A percentile compares a stretch with the other conserved stretches of the same genome.
These are phyloP conservation scores for Odontocolon sp. DNA, from an alignment of 2,888 invertebrate genomes.

Conservation along the genomic window DNA sequence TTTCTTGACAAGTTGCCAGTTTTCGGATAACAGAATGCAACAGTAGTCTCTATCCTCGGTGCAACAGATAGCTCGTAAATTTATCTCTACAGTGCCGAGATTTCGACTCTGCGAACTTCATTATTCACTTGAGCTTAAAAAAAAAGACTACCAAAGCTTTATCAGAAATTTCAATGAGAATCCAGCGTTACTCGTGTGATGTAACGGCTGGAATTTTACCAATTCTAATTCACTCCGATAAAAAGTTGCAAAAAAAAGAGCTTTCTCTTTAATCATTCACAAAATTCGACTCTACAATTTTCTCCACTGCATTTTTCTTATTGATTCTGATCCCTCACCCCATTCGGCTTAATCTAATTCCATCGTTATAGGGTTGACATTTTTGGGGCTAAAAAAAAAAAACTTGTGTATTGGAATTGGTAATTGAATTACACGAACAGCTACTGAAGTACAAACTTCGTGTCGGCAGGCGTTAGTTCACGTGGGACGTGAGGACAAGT, in stretches of 20 bases:
- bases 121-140: background rate
- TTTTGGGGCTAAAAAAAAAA: background rate
- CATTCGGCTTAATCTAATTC: background rate
- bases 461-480: background rate
- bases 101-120: conserved; percentile 11
- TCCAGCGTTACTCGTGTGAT: background rate
- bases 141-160: background rate
- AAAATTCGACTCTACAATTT: too few species aligned
- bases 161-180: background rate
- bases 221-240: background rate
- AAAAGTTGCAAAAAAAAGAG: background rate
- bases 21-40: background rate
- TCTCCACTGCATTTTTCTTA: too few species aligned
- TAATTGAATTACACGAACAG: background rate
- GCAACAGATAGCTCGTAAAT: conserved; percentile 64
- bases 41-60: conserved; percentile 3
- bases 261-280: background rate
- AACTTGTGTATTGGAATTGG: conserved; percentile 5
- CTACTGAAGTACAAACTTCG: background rate
- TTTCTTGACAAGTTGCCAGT: conserved; percentile 58
- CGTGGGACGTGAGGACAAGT: conserved; percentile 30
- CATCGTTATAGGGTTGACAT: background rate
- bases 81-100: conserved; percentile 12
- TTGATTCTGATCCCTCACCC: too few species aligned
- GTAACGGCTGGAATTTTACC: too few species aligned